Conservation (phyloP, 2,113 vertebrate species). For the Strix aluco region DNA sequence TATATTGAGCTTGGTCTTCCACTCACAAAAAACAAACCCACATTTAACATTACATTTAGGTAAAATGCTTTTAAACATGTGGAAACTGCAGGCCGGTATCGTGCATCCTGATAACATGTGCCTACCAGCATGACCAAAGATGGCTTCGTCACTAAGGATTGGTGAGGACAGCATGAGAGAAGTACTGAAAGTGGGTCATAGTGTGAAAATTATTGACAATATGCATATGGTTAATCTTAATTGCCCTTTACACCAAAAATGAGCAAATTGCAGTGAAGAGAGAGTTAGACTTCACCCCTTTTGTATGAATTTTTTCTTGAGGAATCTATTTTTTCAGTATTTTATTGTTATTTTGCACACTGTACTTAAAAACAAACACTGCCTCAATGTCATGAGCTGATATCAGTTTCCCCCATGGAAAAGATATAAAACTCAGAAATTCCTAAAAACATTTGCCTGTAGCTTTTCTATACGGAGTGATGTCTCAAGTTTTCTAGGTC, state of each 20-base stretch:
- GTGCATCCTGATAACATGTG: not conserved
- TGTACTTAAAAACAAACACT: not conserved
- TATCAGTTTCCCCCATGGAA: not conserved
- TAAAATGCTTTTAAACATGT: not conserved
- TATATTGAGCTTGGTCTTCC: not conserved
- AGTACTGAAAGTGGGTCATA: not conserved
- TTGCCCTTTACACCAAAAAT: not conserved
- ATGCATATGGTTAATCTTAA: not conserved
- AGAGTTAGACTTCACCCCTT: not conserved
- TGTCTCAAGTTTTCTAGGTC: slow-evolving; percentile 52
- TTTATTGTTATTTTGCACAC: not conserved
- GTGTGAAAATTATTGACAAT: not conserved
- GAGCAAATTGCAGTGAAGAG: not conserved
- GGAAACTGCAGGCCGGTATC: not conserved
- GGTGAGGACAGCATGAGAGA: not conserved
- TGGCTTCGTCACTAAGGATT: not conserved
- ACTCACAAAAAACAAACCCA: not conserved
- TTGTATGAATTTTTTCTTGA: not conserved
- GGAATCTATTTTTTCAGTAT: not conserved
- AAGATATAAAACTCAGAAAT: not conserved
- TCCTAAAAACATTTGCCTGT: not conserved
- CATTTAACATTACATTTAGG: fast-evolving
- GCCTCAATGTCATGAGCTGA: not conserved
- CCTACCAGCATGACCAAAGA: not conserved
- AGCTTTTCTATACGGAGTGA: slow-evolving; percentile 1